A percentile compares a stretch with the other conserved stretches of the same genome.
These are phyloP conservation scores for Choloepus hoffmanni DNA, from an alignment of 2,113 vertebrate genomes.

Conservation along the genomic window DNA sequence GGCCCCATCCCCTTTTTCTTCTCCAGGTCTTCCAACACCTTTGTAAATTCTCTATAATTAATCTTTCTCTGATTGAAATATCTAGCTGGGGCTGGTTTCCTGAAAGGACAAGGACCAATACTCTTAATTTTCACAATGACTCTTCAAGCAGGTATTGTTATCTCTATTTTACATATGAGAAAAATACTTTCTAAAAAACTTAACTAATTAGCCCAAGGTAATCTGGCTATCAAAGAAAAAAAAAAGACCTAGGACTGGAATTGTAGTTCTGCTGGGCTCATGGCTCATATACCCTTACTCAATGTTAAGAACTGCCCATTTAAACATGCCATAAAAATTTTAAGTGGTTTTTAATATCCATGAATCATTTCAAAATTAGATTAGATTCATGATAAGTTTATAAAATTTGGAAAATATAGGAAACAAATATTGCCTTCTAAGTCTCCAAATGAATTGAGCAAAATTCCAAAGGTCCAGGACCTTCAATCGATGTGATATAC, in stretches of 20 bases:
- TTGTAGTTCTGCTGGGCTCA: background rate
- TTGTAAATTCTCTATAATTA: background rate
- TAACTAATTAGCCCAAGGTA: background rate
- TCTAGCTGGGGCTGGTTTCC: background rate
- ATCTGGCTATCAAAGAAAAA: background rate
- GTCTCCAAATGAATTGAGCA: background rate
- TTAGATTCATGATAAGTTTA: background rate
- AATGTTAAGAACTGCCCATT: background rate
- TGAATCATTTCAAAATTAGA: background rate
- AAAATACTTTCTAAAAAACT: slow-evolving; percentile 25
- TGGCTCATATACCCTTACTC: background rate
- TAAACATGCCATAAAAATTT: background rate
- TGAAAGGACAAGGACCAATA: background rate
- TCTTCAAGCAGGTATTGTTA: background rate
- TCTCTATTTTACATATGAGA: background rate
- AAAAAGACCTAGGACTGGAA: background rate
- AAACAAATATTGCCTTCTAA: background rate
- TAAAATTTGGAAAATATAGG: background rate
- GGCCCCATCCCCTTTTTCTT: background rate
- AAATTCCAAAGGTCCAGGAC: background rate
- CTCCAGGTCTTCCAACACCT: background rate
- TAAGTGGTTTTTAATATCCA: background rate
- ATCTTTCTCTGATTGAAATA: background rate
- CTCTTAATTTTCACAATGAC: background rate
- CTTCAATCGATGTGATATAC: background rate